These are phyloP conservation scores for Andrena chrysosceles DNA, from an alignment of 2,888 invertebrate genomes.

Conservation along the genomic window DNA sequence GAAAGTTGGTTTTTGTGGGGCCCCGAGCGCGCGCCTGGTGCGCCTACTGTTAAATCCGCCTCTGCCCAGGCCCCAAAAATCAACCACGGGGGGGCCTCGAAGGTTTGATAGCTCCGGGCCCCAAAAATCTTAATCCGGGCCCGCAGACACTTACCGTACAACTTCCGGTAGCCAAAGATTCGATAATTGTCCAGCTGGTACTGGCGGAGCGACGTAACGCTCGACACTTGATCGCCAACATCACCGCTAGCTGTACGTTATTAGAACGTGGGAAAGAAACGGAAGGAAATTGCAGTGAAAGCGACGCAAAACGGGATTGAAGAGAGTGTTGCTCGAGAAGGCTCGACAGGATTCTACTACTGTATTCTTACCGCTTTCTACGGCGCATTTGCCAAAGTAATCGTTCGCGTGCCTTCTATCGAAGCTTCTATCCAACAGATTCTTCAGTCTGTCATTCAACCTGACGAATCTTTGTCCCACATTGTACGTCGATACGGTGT, in stretches of 20 bases:
- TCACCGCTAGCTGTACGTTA: constrained; percentile 33
- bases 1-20: too few species aligned
- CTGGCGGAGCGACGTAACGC: constrained; percentile 53
- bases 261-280: neutral
- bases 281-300: too few species aligned
- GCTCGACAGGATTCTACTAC: neutral
- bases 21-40: too few species aligned
- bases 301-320: too few species aligned
- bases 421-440: constrained; percentile 76
- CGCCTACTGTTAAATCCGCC: too few species aligned
- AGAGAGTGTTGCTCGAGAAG: too few species aligned
- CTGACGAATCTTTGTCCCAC: constrained; percentile 86
- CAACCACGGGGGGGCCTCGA: too few species aligned
- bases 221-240: constrained; percentile 57
- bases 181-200: constrained; percentile 42
- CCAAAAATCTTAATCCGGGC: too few species aligned
- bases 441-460: constrained; percentile 86
- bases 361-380: constrained; percentile 50
- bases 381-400: constrained; percentile 72
- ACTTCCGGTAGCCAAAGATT: constrained; percentile 25
- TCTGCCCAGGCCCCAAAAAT: too few species aligned
- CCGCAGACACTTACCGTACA: constrained; percentile 6
- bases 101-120: too few species aligned
- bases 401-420: constrained; percentile 54
- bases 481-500: constrained; percentile 87